A percentile compares a stretch with the other conserved stretches of the same genome.
These are phyloP conservation scores for Drosophila grimshawi DNA, from an alignment of 1,140 invertebrate species.

Conservation along the genomic window DNA sequence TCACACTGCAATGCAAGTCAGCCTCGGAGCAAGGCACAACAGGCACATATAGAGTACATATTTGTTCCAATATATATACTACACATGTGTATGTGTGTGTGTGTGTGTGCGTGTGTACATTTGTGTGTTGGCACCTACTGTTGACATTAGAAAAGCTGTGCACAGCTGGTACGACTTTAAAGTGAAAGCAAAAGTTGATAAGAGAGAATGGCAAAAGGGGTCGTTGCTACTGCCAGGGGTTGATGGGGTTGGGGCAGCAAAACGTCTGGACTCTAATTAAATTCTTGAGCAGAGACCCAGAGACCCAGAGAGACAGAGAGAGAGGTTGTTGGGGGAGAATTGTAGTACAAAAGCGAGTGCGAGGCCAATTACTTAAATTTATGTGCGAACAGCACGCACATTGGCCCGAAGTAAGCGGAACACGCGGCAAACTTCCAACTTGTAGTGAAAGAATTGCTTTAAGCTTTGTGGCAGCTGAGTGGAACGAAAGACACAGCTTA, in stretches of 20 bases:
- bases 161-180: slow-evolving; percentile 56
- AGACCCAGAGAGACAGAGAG: neutral
- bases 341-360: slow-evolving; percentile 8
- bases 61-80: neutral
- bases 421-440: slow-evolving; percentile 26
- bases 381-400: slow-evolving; percentile 55
- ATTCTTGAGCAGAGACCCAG: slow-evolving; percentile 2
- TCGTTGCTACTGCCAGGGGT: neutral
- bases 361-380: slow-evolving; percentile 53
- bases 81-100: slow-evolving; percentile 15
- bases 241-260: slow-evolving; percentile 1
- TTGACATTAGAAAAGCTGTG: slow-evolving; percentile 48
- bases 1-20: slow-evolving; percentile 28
- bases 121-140: slow-evolving; percentile 51
- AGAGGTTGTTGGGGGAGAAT: neutral
- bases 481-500: neutral
- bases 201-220: slow-evolving; percentile 42
- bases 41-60: slow-evolving; percentile 16
- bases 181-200: slow-evolving; percentile 49
- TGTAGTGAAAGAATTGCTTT: slow-evolving; percentile 35
- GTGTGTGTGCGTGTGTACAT: slow-evolving; percentile 11
- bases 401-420: slow-evolving; percentile 13
- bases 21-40: slow-evolving; percentile 2
- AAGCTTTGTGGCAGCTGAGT: slow-evolving; percentile 6
- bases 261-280: slow-evolving; percentile 43